Base-by-base conservation (phyloP, 1,140 invertebrate genomes). In the Cotesia glomerata region DNA sequence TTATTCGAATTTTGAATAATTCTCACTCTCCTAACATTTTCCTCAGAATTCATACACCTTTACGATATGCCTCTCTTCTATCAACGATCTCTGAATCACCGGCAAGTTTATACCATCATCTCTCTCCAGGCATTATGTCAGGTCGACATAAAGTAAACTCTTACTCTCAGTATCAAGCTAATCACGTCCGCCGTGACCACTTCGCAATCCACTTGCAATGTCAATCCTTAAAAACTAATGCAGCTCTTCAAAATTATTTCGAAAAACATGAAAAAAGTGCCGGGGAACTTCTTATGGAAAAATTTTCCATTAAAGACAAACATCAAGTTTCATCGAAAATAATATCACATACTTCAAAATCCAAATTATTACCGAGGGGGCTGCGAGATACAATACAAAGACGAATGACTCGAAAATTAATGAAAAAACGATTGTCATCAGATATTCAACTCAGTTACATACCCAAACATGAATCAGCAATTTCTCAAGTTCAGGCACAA, bases 271-370 rank as follows among this genome's bases (percentile, higher is more conserved):
- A 90, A 75, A 94, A 93, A 77, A 90, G 91, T 0, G 89, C 92
- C 0, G 93, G 93, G 0, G 92, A 93, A 71, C 82, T 92, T 68
- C 79, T 94, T n/a, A 88, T 92, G 7, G 93, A 94, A 78, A 93
- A 93, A 81, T 94, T 94, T 82, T 84, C 91, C 11, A 92, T 94
- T 36, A 91, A 90, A 71, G 91, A 93, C 51, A 91, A 89, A 64
- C 87, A 89, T 71, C 75, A 86, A 7, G 77, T 82, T 62, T 82
- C 88, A 69, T 45, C 39, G 2, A 45, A 45, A 45, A 45, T 0
- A 45, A 7, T 45, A 5, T 5, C 2, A 45, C 7, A 45, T 5
- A 26, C 26, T 26, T 45, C 39, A 45, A 45, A 11, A 9, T 8
- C 5, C 11, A 5, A 45, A 11, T 45, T 45, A 45, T 7, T 45